phyloP scores from a whole-genome alignment of 1,140 invertebrate species.

The Helicoverpa zea region DNA sequence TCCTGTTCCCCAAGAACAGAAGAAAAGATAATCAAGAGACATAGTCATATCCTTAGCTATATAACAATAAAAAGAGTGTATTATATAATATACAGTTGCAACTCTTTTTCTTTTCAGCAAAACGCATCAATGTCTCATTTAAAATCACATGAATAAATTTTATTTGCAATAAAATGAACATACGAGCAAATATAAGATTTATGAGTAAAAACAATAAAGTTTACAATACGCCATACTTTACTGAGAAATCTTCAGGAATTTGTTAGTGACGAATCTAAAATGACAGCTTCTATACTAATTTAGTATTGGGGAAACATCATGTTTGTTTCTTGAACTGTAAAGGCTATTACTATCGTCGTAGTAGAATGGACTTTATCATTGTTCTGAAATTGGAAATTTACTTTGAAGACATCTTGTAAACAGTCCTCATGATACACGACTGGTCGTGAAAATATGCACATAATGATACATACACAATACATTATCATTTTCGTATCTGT shows the following conservation, averaged over 20 bases:
- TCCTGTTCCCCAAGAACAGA: no score
- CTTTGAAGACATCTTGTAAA: background rate
- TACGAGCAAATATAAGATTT: conserved; percentile 3
- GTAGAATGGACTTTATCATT: no score
- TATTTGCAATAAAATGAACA: background rate
- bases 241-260: background rate
- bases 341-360: no score
- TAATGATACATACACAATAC: background rate
- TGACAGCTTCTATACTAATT: no score
- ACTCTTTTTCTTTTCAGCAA: background rate
- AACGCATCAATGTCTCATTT: background rate
- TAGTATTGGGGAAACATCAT: no score
- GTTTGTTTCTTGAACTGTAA: no score
- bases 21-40: no score
- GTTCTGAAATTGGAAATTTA: no score
- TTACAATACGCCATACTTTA: background rate
- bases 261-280: no score
- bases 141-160: conserved; percentile 20
- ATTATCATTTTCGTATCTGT: conserved; percentile 5
- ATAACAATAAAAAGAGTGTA: background rate
- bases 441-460: conserved; percentile 20
- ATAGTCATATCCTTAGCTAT: background rate
- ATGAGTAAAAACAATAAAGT: conserved; percentile 11
- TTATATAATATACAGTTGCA: background rate
- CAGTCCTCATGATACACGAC: background rate